These are phyloP conservation scores for Ictidomys tridecemlineatus DNA, from an alignment of 2,113 vertebrate genomes.

Conservation along the genomic window DNA sequence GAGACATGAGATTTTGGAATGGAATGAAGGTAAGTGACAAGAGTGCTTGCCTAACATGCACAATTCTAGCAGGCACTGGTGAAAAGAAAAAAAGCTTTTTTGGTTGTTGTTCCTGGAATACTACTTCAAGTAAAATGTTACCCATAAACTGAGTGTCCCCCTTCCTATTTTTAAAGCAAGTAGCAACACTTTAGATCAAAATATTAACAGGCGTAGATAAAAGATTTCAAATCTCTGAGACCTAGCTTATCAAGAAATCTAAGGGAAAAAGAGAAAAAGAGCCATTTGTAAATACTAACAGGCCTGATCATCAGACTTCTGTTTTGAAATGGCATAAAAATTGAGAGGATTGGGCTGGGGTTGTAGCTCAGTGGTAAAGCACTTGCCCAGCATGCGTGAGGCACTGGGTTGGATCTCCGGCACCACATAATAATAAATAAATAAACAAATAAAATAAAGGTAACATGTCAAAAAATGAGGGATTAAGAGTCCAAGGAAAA, in stretches of 20 bases:
- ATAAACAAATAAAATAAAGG: too few relatives aligned
- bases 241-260: slow-evolving; percentile 25
- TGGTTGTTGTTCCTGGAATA: slow-evolving; percentile 35
- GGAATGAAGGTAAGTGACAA: not conserved
- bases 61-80: not conserved
- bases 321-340: slow-evolving; percentile 48
- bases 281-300: slow-evolving; percentile 35
- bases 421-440: too few relatives aligned
- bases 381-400: too few relatives aligned
- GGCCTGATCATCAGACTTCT: slow-evolving; percentile 44
- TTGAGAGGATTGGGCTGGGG: not conserved
- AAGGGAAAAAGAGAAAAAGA: not conserved
- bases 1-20: not conserved
- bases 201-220: not conserved
- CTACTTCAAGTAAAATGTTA: slow-evolving; percentile 8
- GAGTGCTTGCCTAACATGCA: not conserved
- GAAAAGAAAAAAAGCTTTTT: not conserved
- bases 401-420: too few relatives aligned
- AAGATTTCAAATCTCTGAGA: slow-evolving; percentile 48
- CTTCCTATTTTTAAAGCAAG: not conserved
- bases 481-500: not conserved
- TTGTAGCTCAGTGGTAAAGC: too few relatives aligned
- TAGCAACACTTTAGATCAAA: slow-evolving; percentile 51
- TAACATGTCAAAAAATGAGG: not conserved
- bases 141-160: not conserved